phyloP scores from a whole-genome alignment of 2,888 invertebrate genomes.

The Omphaloscelis lunosa region DNA sequence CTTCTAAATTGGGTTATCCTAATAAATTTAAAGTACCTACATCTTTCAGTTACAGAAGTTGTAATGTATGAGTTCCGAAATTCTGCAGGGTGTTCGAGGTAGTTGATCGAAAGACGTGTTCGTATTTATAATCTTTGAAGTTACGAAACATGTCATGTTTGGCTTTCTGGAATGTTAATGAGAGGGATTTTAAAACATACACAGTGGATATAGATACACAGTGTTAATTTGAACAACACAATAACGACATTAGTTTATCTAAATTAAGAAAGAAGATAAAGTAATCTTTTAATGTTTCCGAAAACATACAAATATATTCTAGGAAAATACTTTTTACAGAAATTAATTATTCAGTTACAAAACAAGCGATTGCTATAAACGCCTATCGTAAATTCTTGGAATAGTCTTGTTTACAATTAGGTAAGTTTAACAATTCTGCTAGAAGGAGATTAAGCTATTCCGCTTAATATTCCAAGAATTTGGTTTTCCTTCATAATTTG shows the following conservation, averaged over 20 bases:
- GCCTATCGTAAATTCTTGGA: neutral
- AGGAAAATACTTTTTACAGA: neutral
- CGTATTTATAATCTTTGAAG: conserved; percentile 36
- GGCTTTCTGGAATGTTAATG: neutral
- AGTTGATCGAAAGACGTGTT: conserved; percentile 45
- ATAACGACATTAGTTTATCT: too few relatives aligned
- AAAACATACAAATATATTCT: neutral
- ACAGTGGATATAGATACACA: too few relatives aligned
- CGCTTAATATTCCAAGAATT: conserved; percentile 3
- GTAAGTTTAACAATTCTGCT: conserved; percentile 9
- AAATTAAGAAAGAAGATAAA: too few relatives aligned
- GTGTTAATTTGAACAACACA: neutral
- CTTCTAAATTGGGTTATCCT: neutral
- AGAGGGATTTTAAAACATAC: neutral
- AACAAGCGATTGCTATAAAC: neutral
- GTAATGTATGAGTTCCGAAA: conserved; percentile 12
- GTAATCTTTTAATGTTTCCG: neutral
- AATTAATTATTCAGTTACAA: neutral
- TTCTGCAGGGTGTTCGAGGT: conserved; percentile 7
- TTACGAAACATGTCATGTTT: neutral
- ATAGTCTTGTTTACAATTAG: neutral
- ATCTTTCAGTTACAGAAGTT: neutral
- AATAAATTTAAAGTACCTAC: neutral
- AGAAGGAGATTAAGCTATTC: neutral
- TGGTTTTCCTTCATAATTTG: neutral